phyloP scores from a whole-genome alignment of 2,888 invertebrate genomes.

The Ptilodon capucinus region DNA sequence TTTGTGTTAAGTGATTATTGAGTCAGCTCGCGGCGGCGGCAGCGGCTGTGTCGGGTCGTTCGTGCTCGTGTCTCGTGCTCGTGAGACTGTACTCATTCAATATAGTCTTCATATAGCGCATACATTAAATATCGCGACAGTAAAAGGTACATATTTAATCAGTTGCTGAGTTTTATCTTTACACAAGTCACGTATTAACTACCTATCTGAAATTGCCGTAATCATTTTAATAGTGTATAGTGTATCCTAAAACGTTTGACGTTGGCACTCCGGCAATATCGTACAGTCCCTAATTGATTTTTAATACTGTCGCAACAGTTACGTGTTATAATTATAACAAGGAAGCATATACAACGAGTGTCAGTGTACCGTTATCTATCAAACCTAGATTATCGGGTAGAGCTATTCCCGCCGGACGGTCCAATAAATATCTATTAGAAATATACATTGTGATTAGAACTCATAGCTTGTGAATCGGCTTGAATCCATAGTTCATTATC shows the following conservation, averaged over 20 bases:
- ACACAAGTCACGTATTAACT: not conserved
- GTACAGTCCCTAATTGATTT: no score
- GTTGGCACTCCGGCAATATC: no score
- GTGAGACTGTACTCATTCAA: no score
- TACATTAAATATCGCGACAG: not conserved
- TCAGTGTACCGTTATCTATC: no score
- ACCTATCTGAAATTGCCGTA: not conserved
- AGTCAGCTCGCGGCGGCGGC: not conserved
- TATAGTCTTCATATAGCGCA: no score
- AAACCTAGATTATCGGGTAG: no score
- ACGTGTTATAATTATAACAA: not conserved
- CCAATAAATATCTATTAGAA: no score
- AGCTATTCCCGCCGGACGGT: not conserved
- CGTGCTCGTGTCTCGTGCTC: not conserved
- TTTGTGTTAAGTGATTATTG: not conserved
- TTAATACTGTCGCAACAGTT: not conserved
- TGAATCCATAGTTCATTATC: no score
- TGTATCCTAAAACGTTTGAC: no score
- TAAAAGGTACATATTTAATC: not conserved
- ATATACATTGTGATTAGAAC: not conserved
- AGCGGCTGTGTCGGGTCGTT: not conserved
- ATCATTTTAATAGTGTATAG: not conserved
- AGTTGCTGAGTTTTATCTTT: not conserved
- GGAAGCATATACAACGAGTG: not conserved
- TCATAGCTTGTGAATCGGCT: no score